Evolutionary conservation across 2,888 invertebrate genomes (phyloP), one percentile per base, ranked within the genome.

Genomic region (Amphipoea oculea): DNA sequence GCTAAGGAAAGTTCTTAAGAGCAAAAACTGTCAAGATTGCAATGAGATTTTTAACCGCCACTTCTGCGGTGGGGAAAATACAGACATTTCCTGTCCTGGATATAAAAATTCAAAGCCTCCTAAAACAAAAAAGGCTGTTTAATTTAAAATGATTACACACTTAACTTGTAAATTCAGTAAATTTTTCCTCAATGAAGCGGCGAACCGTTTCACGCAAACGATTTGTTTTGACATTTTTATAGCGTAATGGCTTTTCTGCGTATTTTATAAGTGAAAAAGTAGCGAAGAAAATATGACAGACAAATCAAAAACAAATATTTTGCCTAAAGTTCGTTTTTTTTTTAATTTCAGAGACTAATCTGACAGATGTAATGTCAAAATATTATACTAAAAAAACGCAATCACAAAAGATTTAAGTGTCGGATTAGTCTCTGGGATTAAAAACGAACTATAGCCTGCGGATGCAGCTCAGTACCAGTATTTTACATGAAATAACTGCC

Each of bases 71-170:
- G 7, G 51, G 12, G 23, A 23, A 54, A 36, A 36, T 23, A 36
- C 12, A 45, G 11, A 17, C 23, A 29, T 54, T 54, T n/a, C 7
- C 29, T 17, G 45, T 36, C 5, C 40, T 54, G 9, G 29, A 70
- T 40, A 29, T 42, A 68, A 29, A 57, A 73, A 82, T 6, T 11
- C 29, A 20, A 65, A 51, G 9, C 40, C 12, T 40, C 17, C 36
- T 4, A 14, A 48, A 72, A n/a, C 17, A 14, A 14, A 62, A 65
- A 65, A n/a, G 6, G 17, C 12, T n/a, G 29, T 68, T 6, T 42
- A 66, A 78, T 84, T 73, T 70, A 29, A 82, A 84, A 84, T 54
- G 23, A 79, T 73, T n/a, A 51, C 51, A 73, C 54, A 62, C 29
- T 62, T 73, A 29, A 71, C 62, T 69, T 69, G 48, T 63, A 48